Evolutionary conservation across 2,113 vertebrate species (phyloP).

Genomic region (Nymphicus hollandicus): DNA sequence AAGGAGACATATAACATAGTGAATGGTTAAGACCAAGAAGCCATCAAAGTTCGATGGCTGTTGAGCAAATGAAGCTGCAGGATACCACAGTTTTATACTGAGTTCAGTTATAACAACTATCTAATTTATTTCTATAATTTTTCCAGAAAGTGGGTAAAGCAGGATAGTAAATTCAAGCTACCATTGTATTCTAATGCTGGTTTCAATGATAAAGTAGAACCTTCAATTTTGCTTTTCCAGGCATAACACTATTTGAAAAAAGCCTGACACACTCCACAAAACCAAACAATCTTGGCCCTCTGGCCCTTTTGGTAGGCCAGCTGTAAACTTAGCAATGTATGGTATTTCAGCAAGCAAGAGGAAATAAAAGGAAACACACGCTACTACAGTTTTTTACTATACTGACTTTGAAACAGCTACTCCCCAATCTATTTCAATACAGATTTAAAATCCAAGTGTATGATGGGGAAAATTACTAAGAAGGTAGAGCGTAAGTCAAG

Average conservation of each 20-base stretch:
- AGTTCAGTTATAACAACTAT: conserved; percentile 64
- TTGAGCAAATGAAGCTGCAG: conserved; percentile 68
- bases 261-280: conserved; percentile 15
- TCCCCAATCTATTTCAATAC: conserved; percentile 15
- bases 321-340: background rate
- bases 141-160: conserved; percentile 51
- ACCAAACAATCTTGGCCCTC: background rate
- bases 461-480: conserved; percentile 23
- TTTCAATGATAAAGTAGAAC: conserved; percentile 45
- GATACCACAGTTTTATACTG: conserved; percentile 63
- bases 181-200: conserved; percentile 20
- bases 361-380: conserved; percentile 30
- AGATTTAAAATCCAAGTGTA: conserved; percentile 25
- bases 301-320: conserved; percentile 1
- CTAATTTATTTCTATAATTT: conserved; percentile 53
- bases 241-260: background rate
- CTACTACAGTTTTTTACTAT: background rate
- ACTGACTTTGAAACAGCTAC: conserved; percentile 47
- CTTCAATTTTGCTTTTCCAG: conserved; percentile 37
- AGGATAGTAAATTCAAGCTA: conserved; percentile 48
- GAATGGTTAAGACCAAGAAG: conserved; percentile 60
- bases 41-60: conserved; percentile 41
- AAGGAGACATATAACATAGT: conserved; percentile 54
- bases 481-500: conserved; percentile 6
- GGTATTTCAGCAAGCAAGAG: background rate